Base-by-base conservation (phyloP, 2,888 invertebrate species). In the Dicyrtomina minuta region DNA sequence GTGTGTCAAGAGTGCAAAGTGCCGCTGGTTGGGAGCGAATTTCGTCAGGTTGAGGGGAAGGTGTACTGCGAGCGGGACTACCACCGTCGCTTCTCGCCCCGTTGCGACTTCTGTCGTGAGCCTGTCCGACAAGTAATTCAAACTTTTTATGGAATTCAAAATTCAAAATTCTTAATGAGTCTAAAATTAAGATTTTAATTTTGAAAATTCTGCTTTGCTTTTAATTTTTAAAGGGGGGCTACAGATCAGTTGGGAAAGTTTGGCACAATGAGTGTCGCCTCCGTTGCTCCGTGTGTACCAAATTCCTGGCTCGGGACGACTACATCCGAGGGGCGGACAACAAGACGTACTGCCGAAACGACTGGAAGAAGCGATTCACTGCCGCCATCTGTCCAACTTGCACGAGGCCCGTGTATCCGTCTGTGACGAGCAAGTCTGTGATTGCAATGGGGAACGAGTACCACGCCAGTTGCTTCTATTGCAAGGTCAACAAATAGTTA, bases 311-410 rank as follows among this genome's bases (percentile, higher is more conserved):
- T 4, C 39, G 51, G 60, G 61, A 68, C 55, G 68, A 68, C 15
- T 68, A 68, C 55, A 68, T 68, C n/a, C 60, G 68, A 0, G 68
- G 68, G n/a, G 61, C 61, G 4, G 68, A 68, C 39, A 51, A 68
- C 43, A 49, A 41, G n/a, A 33, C 68, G 1, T 68, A 68, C 39
- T 68, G 68, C 53, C 39, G 68, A 27, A 49, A 39, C n/a, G 68
- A 68, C 55, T 68, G 68, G 68, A 27, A 51, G 43, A 68, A 68
- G 43, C 33, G 26, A 33, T 68, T 68, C 17, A 51, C 53, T 0
- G 61, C 61, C 26, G 27, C 68, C 13, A 20, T 61, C 17, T 68
- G 68, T 39, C 68, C 68, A 51, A 68, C 68, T 26, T 68, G 68
- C 24, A 68, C 26, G 43, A 26, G 61, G 24, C 17, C 51, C 8